These are phyloP conservation scores for Luidia sarsii DNA, from an alignment of 53 echinoderm and acorn worm genomes.

Conservation along the genomic window DNA sequence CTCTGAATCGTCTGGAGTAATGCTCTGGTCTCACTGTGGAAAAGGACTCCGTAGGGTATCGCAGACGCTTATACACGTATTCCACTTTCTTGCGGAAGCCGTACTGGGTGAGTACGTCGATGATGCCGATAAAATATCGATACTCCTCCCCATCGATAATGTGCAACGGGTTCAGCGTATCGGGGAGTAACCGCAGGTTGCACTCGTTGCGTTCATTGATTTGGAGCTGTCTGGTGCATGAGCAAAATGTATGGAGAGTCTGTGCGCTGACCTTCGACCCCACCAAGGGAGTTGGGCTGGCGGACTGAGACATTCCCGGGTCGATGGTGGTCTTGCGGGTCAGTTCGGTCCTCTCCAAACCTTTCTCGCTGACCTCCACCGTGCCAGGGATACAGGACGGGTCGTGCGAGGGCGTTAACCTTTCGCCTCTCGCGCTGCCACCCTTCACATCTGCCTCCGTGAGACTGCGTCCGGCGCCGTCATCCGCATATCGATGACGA, in stretches of 20 bases:
- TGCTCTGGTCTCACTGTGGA: constrained; percentile 64
- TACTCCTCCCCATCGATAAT: constrained; percentile 61
- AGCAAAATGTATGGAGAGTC: background rate
- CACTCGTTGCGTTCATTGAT: background rate
- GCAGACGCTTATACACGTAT: constrained; percentile 50
- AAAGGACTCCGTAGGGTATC: constrained; percentile 64
- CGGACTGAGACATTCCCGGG: too few relatives aligned
- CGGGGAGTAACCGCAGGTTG: constrained; percentile 58
- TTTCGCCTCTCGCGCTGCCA: too few relatives aligned
- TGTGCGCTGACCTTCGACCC: too few relatives aligned
- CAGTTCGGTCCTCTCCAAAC: too few relatives aligned
- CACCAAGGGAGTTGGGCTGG: too few relatives aligned
- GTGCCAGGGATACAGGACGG: constrained; percentile 45
- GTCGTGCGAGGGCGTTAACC: too few relatives aligned
- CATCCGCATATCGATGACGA: background rate
- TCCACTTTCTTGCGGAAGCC: constrained; percentile 60
- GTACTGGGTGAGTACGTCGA: constrained; percentile 69
- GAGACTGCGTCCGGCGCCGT: background rate
- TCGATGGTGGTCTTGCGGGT: too few relatives aligned
- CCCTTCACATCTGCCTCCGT: too few relatives aligned
- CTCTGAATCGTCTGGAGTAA: constrained; percentile 59
- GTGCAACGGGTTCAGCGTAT: constrained; percentile 60
- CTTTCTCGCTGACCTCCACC: constrained; percentile 1
- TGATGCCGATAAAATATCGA: constrained; percentile 71
- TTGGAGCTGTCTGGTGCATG: constrained; percentile 11